phyloP scores from a whole-genome alignment of 2,113 vertebrate species.

The Ptilonorhynchus violaceus region DNA sequence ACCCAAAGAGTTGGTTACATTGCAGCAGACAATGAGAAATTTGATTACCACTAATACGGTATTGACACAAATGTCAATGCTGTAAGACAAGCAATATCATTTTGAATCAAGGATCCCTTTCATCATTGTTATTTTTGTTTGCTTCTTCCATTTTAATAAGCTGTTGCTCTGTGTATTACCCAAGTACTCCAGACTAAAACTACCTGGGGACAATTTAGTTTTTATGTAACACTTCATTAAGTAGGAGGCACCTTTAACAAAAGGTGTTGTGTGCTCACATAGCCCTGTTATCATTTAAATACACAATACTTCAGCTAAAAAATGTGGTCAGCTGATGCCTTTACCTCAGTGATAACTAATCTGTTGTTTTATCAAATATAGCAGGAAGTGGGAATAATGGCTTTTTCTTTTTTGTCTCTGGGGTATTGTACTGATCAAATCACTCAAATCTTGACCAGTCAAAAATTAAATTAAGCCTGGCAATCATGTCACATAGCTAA shows the following conservation, averaged over 20 bases:
- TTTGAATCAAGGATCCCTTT: background rate
- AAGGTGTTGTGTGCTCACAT: background rate
- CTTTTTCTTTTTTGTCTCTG: background rate
- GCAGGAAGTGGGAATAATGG: background rate
- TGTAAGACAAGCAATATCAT: background rate
- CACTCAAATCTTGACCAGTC: background rate
- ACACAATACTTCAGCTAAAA: background rate
- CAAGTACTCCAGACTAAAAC: background rate
- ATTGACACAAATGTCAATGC: slow-evolving; percentile 37
- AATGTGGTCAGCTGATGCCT: background rate
- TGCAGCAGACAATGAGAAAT: slow-evolving; percentile 32
- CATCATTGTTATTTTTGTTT: background rate
- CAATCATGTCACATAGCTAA: fast-evolving
- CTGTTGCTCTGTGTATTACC: background rate
- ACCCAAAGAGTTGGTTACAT: background rate
- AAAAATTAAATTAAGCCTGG: background rate
- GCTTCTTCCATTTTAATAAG: background rate
- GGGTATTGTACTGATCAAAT: background rate
- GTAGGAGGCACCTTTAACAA: background rate
- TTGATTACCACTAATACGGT: background rate
- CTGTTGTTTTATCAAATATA: background rate
- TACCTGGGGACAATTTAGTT: background rate
- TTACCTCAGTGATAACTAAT: background rate
- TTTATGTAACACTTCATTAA: background rate
- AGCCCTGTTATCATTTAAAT: background rate